Evolutionary conservation across 92 coral and sea anemone species (phyloP).

Genomic region (Nematostella vectensis): DNA sequence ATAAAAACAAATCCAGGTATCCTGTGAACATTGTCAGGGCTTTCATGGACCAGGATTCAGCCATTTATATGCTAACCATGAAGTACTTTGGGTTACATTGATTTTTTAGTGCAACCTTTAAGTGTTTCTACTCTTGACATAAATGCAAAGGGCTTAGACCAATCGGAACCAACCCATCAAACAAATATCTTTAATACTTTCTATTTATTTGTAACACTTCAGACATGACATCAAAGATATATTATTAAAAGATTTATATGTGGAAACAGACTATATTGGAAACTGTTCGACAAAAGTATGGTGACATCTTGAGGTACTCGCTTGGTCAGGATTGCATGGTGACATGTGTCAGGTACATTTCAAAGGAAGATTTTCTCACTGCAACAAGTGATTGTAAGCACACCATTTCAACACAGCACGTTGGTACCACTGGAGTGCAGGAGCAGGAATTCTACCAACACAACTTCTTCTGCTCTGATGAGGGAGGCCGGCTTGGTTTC

Average conservation of each 20-base stretch:
- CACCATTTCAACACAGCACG: neutral
- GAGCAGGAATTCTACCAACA: conserved; percentile 27
- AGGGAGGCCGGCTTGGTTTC: conserved; percentile 44
- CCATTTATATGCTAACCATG: no score
- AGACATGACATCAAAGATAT: no score
- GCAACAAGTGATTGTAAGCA: conserved; percentile 41
- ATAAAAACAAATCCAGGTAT: no score
- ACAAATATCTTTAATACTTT: no score
- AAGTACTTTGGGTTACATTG: no score
- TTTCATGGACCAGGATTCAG: no score
- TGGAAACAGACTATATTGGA: conserved; percentile 53
- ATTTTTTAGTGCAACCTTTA: no score
- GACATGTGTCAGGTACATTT: conserved; percentile 50
- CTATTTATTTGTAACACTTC: no score
- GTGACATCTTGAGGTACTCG: conserved; percentile 46
- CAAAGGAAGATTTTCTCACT: conserved; percentile 33
- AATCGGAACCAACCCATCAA: no score
- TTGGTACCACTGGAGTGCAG: conserved; percentile 4
- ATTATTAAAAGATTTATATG: conserved; percentile 34
- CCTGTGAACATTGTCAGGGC: no score
- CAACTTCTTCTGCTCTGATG: conserved; percentile 58
- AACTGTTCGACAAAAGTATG: conserved; percentile 41
- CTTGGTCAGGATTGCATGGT: conserved; percentile 63
- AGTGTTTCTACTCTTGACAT: no score
- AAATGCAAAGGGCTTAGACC: no score